These are phyloP conservation scores for Syrista parreyssii DNA, from an alignment of 2,888 invertebrate species.

Conservation along the genomic window DNA sequence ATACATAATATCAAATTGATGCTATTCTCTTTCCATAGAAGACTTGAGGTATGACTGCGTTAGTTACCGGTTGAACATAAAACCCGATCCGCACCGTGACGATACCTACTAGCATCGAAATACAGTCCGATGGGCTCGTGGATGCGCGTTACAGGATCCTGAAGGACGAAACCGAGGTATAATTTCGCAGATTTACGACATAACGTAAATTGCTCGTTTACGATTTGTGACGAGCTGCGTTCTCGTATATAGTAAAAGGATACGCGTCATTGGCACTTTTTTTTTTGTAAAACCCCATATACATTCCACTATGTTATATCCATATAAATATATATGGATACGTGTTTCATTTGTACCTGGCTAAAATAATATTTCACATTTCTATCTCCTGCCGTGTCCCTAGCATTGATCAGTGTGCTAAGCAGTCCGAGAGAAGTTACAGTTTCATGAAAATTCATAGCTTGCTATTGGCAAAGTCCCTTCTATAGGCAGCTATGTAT, in stretches of 20 bases:
- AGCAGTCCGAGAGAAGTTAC: neutral
- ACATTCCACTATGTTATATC: neutral
- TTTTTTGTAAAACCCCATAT: neutral
- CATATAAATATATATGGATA: neutral
- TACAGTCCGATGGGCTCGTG: neutral
- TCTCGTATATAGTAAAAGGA: constrained; percentile 2
- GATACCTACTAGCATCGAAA: neutral
- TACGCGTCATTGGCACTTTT: constrained; percentile 18
- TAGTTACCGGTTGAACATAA: neutral
- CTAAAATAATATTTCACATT: constrained; percentile 23
- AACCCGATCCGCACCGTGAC: neutral
- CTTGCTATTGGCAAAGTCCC: neutral
- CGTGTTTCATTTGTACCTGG: constrained; percentile 9
- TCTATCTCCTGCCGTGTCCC: constrained; percentile 2
- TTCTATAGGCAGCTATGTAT: neutral
- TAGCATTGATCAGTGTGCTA: constrained; percentile 7
- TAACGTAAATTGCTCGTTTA: constrained; percentile 20
- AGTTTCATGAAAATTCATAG: too few species aligned
- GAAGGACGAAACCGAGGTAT: constrained; percentile 12
- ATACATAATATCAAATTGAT: neutral
- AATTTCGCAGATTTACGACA: constrained; percentile 21
- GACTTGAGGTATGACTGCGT: neutral
- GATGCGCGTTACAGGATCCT: neutral
- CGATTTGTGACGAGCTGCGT: neutral
- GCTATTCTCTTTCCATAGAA: neutral